Percentiles rank a stretch among this genome's conserved stretches.
Conservation (phyloP, 2,113 vertebrate genomes). For the Sapayoa aenigma region DNA sequence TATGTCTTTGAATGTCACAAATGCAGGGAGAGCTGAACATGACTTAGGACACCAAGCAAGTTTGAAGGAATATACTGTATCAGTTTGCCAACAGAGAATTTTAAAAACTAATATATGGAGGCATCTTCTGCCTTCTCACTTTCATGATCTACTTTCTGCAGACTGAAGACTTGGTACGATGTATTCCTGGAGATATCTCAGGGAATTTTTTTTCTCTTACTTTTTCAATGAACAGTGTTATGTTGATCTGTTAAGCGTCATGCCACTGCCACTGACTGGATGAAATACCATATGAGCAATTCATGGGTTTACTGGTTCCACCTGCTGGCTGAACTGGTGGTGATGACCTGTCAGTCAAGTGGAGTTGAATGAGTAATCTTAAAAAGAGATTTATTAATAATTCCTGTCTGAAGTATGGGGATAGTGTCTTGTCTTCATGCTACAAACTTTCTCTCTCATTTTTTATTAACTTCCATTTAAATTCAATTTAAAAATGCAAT, state of each 20-base stretch:
- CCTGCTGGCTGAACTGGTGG: slow-evolving; percentile 32
- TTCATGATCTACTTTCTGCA: background rate
- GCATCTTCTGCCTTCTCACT: background rate
- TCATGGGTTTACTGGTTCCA: slow-evolving; percentile 25
- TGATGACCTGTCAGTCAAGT: background rate
- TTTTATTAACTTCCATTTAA: background rate
- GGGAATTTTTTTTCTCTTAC: background rate
- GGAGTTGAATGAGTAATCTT: background rate
- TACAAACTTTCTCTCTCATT: background rate
- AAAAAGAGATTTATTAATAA: background rate
- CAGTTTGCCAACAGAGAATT: background rate
- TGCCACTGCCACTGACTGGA: background rate
- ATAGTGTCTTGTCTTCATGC: background rate
- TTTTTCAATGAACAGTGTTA: background rate
- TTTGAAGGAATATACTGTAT: background rate
- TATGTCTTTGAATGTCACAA: background rate
- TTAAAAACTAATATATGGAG: background rate
- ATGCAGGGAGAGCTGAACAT: background rate
- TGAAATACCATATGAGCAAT: background rate
- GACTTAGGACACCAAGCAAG: background rate
- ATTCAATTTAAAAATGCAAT: background rate
- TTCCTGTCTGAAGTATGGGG: background rate
- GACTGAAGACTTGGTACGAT: background rate
- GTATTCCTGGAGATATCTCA: background rate
- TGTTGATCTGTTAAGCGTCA: background rate